Conservation (phyloP, 2,113 vertebrate species). For the Dipodomys stephensi region DNA sequence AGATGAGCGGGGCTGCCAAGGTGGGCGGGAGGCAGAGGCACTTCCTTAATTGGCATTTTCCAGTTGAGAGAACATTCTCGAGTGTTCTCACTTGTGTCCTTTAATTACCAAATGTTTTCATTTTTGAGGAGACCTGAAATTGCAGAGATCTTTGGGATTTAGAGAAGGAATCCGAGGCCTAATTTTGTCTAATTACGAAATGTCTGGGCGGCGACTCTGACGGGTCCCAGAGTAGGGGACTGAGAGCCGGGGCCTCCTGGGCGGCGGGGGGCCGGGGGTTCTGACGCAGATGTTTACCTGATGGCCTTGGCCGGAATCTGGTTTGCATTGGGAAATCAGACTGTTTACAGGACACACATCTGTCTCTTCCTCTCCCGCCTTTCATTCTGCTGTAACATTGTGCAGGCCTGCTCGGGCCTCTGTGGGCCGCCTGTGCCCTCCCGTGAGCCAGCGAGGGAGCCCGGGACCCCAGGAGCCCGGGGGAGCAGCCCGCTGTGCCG, state of each 20-base stretch:
- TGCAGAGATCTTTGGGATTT: slow-evolving; percentile 70
- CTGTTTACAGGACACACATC: slow-evolving; percentile 67
- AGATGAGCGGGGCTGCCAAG: slow-evolving; percentile 22
- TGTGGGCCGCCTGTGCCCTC: neutral
- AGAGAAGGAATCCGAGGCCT: slow-evolving; percentile 57
- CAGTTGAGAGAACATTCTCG: slow-evolving; percentile 48
- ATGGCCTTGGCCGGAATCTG: slow-evolving; percentile 62
- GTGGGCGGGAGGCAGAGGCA: neutral
- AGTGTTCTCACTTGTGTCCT: slow-evolving; percentile 20
- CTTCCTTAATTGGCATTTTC: slow-evolving; percentile 35
- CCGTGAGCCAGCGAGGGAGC: neutral
- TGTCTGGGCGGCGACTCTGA: slow-evolving; percentile 62
- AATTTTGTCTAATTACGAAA: slow-evolving; percentile 69
- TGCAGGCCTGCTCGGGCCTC: slow-evolving; percentile 8
- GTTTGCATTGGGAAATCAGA: slow-evolving; percentile 67
- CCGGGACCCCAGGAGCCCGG: no score
- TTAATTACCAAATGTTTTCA: slow-evolving; percentile 64
- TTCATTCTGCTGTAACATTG: neutral
- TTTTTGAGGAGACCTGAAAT: slow-evolving; percentile 59
- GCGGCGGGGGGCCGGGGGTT: slow-evolving; percentile 25
- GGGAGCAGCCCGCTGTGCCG: no score
- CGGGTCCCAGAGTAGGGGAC: slow-evolving; percentile 64
- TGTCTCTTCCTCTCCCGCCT: neutral
- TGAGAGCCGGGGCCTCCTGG: slow-evolving; percentile 61
- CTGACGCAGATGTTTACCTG: slow-evolving; percentile 67